Percentiles rank a stretch among this genome's conserved stretches.
phyloP scores from a whole-genome alignment of 2,113 vertebrate genomes.

The Aramus guarauna region DNA sequence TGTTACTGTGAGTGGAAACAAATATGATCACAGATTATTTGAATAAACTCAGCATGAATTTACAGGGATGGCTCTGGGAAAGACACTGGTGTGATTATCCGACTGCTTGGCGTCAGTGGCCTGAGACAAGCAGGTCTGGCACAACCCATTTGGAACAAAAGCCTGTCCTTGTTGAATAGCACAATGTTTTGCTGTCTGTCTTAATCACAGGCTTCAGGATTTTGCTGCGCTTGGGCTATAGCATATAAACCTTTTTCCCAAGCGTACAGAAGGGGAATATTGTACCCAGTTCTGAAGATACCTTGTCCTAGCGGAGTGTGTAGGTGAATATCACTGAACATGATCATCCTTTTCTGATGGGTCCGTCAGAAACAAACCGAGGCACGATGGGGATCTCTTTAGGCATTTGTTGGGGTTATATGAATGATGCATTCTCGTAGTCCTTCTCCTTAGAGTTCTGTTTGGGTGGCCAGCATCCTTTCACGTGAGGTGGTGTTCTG shows the following conservation, averaged over 20 bases:
- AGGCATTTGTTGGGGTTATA: not conserved
- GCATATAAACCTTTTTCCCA: not conserved
- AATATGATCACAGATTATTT: not conserved
- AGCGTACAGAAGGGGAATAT: not conserved
- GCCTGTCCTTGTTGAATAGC: not conserved
- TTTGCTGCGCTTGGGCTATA: not conserved
- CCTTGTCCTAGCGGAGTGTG: not conserved
- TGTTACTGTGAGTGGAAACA: not conserved
- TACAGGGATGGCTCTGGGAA: not conserved
- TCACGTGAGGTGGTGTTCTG: not conserved
- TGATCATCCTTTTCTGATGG: not conserved
- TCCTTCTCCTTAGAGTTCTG: not conserved
- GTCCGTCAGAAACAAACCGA: not conserved
- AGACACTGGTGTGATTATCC: not conserved
- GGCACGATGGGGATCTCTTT: not conserved
- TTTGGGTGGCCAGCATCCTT: not conserved
- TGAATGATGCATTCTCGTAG: not conserved
- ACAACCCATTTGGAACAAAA: slow-evolving; percentile 14
- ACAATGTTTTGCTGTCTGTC: not conserved
- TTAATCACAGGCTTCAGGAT: not conserved
- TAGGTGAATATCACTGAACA: not conserved
- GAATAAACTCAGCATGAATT: not conserved
- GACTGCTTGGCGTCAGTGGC: not conserved
- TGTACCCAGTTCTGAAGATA: not conserved
- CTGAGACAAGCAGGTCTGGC: slow-evolving; percentile 4